Percentiles rank a stretch among this genome's conserved stretches.
These are phyloP conservation scores for Euwallacea similis DNA, from an alignment of 1,140 invertebrate species.

Conservation along the genomic window DNA sequence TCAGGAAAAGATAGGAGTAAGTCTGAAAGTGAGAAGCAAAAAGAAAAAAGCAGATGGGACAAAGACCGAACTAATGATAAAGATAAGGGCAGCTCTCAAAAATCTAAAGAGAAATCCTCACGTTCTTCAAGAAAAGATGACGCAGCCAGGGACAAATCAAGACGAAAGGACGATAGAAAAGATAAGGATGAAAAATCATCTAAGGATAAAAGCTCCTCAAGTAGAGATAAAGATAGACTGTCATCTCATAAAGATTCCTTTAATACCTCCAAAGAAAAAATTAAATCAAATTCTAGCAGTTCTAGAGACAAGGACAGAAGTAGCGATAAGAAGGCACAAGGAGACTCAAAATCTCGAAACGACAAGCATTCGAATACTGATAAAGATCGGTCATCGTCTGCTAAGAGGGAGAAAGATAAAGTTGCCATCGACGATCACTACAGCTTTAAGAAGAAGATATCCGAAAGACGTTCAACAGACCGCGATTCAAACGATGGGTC, in stretches of 20 bases:
- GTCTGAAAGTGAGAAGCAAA: conserved; percentile 43
- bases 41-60: conserved; percentile 30
- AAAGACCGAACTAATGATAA: conserved; percentile 30
- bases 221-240: conserved; percentile 51
- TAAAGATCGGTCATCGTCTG: conserved; percentile 12
- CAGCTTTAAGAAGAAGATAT: conserved; percentile 57
- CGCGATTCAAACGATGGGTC: conserved; percentile 62
- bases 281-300: conserved; percentile 35
- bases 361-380: conserved; percentile 10
- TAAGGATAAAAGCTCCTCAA: not conserved
- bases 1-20: conserved; percentile 36
- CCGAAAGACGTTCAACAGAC: conserved; percentile 59
- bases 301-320: conserved; percentile 35
- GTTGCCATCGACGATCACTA: conserved; percentile 59
- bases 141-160: conserved; percentile 34
- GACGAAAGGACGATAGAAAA: conserved; percentile 42
- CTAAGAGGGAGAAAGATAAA: conserved; percentile 42
- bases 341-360: conserved; percentile 35
- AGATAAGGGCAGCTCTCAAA: conserved; percentile 41
- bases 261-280: conserved; percentile 45
- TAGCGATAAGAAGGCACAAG: conserved; percentile 24
- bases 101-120: conserved; percentile 44
- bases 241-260: conserved; percentile 40
- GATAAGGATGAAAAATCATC: not conserved
- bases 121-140: conserved; percentile 36